Conservation (phyloP, 64 coral and sea anemone genomes). For the Cladopsammia gracilis region DNA sequence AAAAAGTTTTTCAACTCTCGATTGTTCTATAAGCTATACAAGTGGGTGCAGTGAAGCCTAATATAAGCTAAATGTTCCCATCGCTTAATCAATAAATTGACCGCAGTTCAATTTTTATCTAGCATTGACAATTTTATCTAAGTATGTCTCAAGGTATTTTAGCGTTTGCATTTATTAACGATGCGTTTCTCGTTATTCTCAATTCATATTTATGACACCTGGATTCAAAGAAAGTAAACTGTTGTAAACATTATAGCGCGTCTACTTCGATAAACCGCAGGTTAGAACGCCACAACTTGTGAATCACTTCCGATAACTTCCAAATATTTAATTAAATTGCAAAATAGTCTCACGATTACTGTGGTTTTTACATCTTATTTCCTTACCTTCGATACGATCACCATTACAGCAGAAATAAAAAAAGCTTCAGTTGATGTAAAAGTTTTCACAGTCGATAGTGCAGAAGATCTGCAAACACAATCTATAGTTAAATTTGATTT, state of each 20-base stretch:
- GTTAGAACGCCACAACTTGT: neutral
- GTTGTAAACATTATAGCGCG: neutral
- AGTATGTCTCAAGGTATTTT: neutral
- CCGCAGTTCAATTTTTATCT: neutral
- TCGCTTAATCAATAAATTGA: neutral
- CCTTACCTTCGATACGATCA: slow-evolving; percentile 71
- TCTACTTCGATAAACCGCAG: slow-evolving; percentile 6
- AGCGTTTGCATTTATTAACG: neutral
- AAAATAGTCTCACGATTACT: neutral
- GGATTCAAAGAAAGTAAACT: neutral
- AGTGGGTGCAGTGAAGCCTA: neutral
- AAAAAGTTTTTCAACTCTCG: slow-evolving; percentile 1
- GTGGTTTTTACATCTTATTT: neutral
- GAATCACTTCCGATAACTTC: neutral
- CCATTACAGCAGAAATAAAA: slow-evolving; percentile 13
- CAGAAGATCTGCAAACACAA: slow-evolving; percentile 2
- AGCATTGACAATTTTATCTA: no score
- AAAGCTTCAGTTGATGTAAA: neutral
- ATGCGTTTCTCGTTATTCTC: neutral
- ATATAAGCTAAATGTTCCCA: slow-evolving; percentile 15
- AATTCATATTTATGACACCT: neutral
- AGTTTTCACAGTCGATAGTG: neutral
- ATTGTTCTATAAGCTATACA: no score
- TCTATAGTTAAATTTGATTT: neutral
- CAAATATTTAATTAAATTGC: neutral